A percentile compares a stretch with the other conserved stretches of the same genome.
These are phyloP conservation scores for Pangasius macronema DNA, from an alignment of 2,797 vertebrate species.

Conservation along the genomic window DNA sequence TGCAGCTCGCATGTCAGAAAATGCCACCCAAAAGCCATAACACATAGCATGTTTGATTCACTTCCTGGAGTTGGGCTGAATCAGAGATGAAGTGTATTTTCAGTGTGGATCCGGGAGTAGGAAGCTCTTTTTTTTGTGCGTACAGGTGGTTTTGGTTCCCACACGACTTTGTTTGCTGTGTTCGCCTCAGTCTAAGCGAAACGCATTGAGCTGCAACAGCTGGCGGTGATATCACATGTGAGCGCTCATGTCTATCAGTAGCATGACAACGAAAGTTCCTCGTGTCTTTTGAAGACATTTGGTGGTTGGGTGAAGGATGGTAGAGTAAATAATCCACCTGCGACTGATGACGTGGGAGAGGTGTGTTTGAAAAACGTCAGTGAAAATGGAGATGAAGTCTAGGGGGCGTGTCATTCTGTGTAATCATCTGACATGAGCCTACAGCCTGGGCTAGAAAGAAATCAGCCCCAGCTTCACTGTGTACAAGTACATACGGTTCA, in stretches of 20 bases:
- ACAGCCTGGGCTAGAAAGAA: background rate
- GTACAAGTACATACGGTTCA: background rate
- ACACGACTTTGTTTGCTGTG: background rate
- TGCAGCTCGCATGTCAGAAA: background rate
- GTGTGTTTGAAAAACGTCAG: background rate
- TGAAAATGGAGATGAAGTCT: background rate
- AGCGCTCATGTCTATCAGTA: background rate
- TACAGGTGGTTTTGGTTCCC: background rate
- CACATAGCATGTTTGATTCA: conserved; percentile 16
- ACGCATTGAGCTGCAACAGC: background rate
- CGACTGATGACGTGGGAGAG: background rate
- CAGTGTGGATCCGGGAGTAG: background rate
- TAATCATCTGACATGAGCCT: background rate
- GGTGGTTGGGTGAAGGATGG: too few species aligned
- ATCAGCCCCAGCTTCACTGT: background rate
- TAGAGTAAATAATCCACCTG: background rate
- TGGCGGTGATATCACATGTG: background rate
- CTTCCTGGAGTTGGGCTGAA: conserved; percentile 19
- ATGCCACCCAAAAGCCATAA: conserved; percentile 2
- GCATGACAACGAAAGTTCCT: background rate
- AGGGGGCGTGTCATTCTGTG: background rate
- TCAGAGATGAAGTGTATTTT: conserved; percentile 18
- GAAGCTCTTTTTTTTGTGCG: background rate
- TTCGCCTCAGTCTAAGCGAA: background rate
- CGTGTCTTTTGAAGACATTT: background rate